Percentiles rank a stretch among this genome's conserved stretches.
These are phyloP conservation scores for Palythoa heliodiscus DNA, from an alignment of 92 coral and sea anemone species.

Conservation along the genomic window DNA sequence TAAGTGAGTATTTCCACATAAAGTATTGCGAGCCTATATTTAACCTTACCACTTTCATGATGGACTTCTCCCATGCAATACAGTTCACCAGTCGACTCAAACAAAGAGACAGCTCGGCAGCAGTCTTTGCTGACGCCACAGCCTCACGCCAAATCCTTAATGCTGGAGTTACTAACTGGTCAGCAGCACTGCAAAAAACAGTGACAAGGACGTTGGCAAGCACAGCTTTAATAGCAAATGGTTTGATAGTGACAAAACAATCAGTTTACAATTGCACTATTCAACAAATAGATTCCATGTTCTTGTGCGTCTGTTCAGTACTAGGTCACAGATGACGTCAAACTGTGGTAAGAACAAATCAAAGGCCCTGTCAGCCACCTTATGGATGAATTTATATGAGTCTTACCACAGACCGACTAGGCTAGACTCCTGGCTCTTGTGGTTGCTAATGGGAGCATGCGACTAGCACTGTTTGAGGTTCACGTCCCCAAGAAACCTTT, in stretches of 20 bases:
- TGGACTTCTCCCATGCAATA: slow-evolving; percentile 98
- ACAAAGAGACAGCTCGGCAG: slow-evolving; percentile 92
- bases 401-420: too few relatives aligned
- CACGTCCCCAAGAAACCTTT: too few relatives aligned
- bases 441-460: too few relatives aligned
- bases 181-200: slow-evolving; percentile 52
- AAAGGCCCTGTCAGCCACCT: too few relatives aligned
- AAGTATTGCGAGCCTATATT: background rate
- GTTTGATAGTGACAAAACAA: background rate
- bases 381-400: too few relatives aligned
- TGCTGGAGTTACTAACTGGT: slow-evolving; percentile 81
- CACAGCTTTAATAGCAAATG: background rate
- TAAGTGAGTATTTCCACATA: background rate
- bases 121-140: slow-evolving; percentile 76
- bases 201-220: background rate
- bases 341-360: too few relatives aligned
- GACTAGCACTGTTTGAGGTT: too few relatives aligned
- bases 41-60: slow-evolving; percentile 96
- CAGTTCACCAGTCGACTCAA: slow-evolving; percentile 76
- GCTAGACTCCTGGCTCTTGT: too few relatives aligned
- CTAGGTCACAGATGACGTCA: too few relatives aligned
- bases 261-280: background rate
- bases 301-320: too few relatives aligned
- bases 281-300: too few relatives aligned
- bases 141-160: slow-evolving; percentile 89